Evolutionary conservation across 2,797 vertebrate species (phyloP).

Genomic region (Lacerta viridis): DNA sequence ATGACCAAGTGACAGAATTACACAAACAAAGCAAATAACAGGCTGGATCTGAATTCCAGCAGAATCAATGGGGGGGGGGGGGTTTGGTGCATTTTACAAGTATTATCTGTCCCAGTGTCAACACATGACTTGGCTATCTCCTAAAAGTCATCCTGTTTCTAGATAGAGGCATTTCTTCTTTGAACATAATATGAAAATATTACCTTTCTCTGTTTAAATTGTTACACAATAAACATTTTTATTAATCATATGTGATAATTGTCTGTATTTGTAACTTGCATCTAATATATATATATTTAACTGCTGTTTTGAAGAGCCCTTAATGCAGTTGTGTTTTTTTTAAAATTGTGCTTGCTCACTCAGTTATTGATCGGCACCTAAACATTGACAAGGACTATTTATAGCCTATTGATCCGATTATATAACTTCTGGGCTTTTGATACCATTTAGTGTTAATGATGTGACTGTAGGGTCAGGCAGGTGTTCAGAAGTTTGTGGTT

Average conservation of each 20-base stretch:
- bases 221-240: neutral
- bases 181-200: neutral
- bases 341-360: neutral
- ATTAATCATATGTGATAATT: neutral
- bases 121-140: neutral
- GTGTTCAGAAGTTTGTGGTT: neutral
- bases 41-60: neutral
- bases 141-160: neutral
- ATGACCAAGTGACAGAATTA: constrained; percentile 58
- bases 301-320: neutral
- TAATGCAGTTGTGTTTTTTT: neutral
- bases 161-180: neutral
- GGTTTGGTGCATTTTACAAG: neutral
- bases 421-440: neutral
- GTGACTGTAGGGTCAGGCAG: neutral
- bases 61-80: neutral
- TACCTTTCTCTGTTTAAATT: neutral
- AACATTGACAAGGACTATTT: constrained; percentile 6
- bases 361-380: constrained; percentile 2
- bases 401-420: constrained; percentile 1
- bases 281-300: neutral
- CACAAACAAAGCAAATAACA: constrained; percentile 47
- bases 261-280: neutral
- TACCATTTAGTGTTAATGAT: constrained; percentile 6
- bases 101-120: neutral